Conservation (phyloP, 2,113 vertebrate genomes). For the Struthidea cinerea region DNA sequence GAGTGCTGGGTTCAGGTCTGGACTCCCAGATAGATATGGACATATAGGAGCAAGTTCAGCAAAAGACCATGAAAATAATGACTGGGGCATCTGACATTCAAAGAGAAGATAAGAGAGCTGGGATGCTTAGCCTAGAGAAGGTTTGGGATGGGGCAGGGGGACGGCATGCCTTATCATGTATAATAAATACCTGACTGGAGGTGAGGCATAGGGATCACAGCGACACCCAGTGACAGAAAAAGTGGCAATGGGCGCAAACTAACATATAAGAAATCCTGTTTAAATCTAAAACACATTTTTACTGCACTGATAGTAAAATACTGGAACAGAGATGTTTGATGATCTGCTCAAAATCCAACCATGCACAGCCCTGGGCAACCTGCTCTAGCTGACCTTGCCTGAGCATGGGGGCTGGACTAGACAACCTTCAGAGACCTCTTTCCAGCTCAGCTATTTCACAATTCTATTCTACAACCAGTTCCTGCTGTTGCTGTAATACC, state of each 20-base stretch:
- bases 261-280: background rate
- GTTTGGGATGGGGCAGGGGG: fast-evolving
- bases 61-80: background rate
- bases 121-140: background rate
- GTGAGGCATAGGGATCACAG: background rate
- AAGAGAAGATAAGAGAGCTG: background rate
- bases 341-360: background rate
- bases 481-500: background rate
- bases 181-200: background rate
- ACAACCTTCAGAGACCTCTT: background rate
- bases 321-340: background rate
- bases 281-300: background rate
- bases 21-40: background rate
- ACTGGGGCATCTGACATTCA: background rate
- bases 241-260: background rate
- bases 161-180: background rate
- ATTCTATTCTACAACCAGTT: background rate
- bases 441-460: background rate
- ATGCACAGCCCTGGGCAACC: background rate
- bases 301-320: background rate
- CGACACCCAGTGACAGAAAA: background rate
- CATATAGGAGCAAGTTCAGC: background rate
- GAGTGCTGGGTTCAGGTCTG: background rate
- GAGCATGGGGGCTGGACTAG: background rate
- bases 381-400: background rate